Evolutionary conservation across 2,888 invertebrate species (phyloP).

Genomic region (Trichopria drosophilae): DNA sequence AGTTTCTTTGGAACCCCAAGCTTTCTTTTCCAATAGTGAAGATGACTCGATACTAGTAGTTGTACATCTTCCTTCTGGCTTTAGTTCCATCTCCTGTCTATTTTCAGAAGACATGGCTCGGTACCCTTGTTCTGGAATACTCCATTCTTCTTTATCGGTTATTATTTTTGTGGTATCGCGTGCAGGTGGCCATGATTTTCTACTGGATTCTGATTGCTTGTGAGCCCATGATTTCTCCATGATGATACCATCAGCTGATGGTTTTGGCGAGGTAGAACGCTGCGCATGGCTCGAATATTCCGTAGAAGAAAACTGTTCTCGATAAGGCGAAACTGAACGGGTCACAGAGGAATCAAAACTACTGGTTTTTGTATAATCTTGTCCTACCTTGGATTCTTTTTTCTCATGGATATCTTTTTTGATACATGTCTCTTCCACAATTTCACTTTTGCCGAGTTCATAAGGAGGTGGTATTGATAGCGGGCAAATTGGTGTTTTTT

Average conservation of each 20-base stretch:
- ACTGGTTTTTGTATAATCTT: constrained; percentile 27
- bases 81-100: constrained; percentile 46
- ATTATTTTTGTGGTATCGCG: constrained; percentile 44
- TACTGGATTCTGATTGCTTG: constrained; percentile 58
- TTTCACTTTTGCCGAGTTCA: constrained; percentile 42
- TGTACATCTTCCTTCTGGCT: constrained; percentile 47
- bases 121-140: constrained; percentile 48
- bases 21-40: constrained; percentile 48
- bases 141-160: constrained; percentile 48
- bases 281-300: constrained; percentile 51
- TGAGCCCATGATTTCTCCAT: constrained; percentile 73
- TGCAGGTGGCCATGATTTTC: constrained; percentile 62
- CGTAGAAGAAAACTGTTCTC: constrained; percentile 47
- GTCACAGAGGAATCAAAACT: constrained; percentile 26
- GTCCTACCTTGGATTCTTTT: constrained; percentile 32
- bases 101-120: constrained; percentile 49
- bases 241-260: constrained; percentile 67
- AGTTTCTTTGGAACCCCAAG: constrained; percentile 50
- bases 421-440: constrained; percentile 41
- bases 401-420: constrained; percentile 43
- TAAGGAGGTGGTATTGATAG: constrained; percentile 51
- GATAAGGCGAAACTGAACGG: constrained; percentile 20
- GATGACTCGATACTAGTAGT: constrained; percentile 53
- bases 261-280: constrained; percentile 57
- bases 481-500: constrained; percentile 36